Evolutionary conservation across 2,797 vertebrate species (phyloP).

Genomic region (Scleropages formosus): DNA sequence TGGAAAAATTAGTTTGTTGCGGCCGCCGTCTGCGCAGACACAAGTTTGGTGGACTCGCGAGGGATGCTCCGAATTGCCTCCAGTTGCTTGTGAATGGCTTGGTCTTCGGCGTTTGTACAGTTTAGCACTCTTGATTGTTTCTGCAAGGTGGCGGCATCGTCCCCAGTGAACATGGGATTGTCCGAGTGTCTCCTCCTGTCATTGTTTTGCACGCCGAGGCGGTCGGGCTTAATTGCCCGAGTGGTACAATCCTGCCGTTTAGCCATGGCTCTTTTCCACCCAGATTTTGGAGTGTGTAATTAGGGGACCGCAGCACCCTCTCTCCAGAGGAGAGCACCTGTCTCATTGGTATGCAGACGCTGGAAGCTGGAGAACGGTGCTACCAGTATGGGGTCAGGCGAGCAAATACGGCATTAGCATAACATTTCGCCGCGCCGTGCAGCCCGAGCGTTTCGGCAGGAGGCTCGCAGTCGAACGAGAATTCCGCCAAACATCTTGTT

Average conservation of each 20-base stretch:
- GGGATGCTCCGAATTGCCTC: not conserved
- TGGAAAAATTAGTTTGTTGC: no score
- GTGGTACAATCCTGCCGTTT: conserved; percentile 17
- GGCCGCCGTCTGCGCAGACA: no score
- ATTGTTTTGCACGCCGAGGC: conserved; percentile 27
- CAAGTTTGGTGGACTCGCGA: not conserved
- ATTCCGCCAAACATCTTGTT: conserved; percentile 6
- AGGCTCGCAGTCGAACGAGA: conserved; percentile 16
- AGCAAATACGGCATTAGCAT: conserved; percentile 49
- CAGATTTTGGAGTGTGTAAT: conserved; percentile 28
- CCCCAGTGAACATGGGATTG: conserved; percentile 21
- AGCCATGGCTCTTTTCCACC: not conserved
- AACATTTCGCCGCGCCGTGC: conserved; percentile 19
- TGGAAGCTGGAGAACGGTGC: conserved; percentile 15
- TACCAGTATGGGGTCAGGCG: conserved; percentile 44
- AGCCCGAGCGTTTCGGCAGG: conserved; percentile 11
- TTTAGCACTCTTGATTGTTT: conserved; percentile 2
- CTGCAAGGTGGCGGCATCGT: conserved; percentile 27
- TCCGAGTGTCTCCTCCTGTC: conserved; percentile 42
- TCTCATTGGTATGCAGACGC: conserved; percentile 47
- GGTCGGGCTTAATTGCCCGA: conserved; percentile 41
- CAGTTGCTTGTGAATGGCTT: conserved; percentile 13
- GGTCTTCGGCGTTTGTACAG: conserved; percentile 20
- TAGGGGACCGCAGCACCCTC: conserved; percentile 28
- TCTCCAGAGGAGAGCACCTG: conserved; percentile 38